Percentiles rank a stretch among this genome's conserved stretches.
Conservation (phyloP, 2,888 invertebrate species). For the Smittia aterrima region DNA sequence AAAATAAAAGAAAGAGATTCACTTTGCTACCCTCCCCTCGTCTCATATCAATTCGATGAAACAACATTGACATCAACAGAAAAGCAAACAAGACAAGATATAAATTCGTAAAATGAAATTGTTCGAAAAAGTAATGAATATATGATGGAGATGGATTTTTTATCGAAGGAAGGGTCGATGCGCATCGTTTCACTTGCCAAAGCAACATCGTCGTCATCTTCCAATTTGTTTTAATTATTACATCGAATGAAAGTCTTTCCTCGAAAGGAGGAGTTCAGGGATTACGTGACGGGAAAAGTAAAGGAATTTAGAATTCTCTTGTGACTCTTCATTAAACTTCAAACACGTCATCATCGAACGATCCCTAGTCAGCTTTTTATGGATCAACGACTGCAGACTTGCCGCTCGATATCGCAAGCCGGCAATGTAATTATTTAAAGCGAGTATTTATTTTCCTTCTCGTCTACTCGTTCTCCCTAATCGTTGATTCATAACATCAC, state of each 20-base stretch:
- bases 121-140: conserved; percentile 30
- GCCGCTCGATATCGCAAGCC: not conserved
- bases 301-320: too few species aligned
- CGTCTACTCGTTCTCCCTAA: not conserved
- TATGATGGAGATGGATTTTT: conserved; percentile 15
- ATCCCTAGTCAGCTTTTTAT: not conserved
- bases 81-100: not conserved
- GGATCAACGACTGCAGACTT: not conserved
- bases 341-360: too few species aligned
- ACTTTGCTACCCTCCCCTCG: not conserved
- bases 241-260: not conserved
- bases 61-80: not conserved
- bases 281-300: too few species aligned
- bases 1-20: not conserved
- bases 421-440: not conserved
- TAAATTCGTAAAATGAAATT: conserved; percentile 8
- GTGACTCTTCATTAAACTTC: too few species aligned
- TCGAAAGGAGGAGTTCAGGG: too few species aligned
- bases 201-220: not conserved
- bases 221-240: not conserved
- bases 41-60: not conserved
- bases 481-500: not conserved
- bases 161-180: not conserved
- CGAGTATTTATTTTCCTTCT: not conserved
- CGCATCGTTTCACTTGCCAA: not conserved